phyloP scores from a whole-genome alignment of 1,140 invertebrate genomes.

The Tribolium madens region DNA sequence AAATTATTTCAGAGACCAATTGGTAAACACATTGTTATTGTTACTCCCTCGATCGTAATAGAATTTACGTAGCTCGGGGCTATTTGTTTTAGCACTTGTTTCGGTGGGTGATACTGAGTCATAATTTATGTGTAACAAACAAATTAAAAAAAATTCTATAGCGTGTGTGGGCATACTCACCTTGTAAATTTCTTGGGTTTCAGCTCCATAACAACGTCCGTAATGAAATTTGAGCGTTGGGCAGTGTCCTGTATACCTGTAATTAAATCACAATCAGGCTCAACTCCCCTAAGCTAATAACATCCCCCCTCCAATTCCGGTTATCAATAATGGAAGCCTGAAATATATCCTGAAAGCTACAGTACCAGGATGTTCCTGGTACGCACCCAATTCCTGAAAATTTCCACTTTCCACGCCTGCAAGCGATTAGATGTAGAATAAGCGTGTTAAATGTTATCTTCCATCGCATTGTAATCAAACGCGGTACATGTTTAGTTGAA shows the following conservation, averaged over 20 bases:
- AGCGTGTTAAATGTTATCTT: neutral
- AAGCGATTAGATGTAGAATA: neutral
- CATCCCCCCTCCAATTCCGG: constrained; percentile 6
- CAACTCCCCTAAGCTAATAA: constrained; percentile 25
- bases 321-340: constrained; percentile 27
- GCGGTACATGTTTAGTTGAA: neutral
- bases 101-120: neutral
- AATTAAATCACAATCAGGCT: neutral
- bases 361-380: constrained; percentile 8
- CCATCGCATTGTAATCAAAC: neutral
- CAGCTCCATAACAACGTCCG: constrained; percentile 78
- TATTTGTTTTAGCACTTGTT: neutral
- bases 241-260: constrained; percentile 81
- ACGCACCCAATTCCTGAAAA: constrained; percentile 23
- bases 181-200: constrained; percentile 77
- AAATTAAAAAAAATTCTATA: neutral
- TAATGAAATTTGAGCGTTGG: constrained; percentile 78
- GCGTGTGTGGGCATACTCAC: constrained; percentile 61
- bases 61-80: neutral
- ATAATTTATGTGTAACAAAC: neutral
- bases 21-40: neutral
- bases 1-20: neutral
- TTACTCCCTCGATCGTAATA: constrained; percentile 1
- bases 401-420: neutral
- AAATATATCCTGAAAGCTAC: constrained; percentile 24